phyloP scores from a whole-genome alignment of 2,113 vertebrate species.

The Sebastes fasciatus region DNA sequence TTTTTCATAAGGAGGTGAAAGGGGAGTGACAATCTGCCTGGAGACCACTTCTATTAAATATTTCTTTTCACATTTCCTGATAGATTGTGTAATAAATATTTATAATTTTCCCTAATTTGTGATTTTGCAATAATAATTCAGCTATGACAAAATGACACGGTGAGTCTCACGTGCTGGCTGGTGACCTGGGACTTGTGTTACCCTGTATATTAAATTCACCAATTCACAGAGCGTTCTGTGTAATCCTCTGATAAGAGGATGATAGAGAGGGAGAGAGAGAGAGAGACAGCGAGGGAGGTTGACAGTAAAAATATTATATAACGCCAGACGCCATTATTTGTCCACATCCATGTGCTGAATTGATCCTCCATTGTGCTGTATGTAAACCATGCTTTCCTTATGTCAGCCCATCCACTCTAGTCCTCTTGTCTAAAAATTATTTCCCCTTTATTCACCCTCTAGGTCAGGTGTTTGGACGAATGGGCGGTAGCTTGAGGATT shows the following conservation, averaged over 20 bases:
- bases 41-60: neutral
- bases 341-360: constrained; percentile 38
- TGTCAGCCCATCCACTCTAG: neutral
- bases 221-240: constrained; percentile 69
- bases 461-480: neutral
- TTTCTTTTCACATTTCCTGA: neutral
- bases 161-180: constrained; percentile 20
- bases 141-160: neutral
- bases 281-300: constrained; percentile 38
- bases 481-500: neutral
- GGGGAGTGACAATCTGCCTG: neutral
- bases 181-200: constrained; percentile 62
- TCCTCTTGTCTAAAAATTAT: neutral
- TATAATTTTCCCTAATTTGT: neutral
- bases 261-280: constrained; percentile 52
- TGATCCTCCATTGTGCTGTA: constrained; percentile 1
- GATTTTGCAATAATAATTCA: constrained; percentile 6
- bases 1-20: neutral
- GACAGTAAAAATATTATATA: constrained; percentile 77
- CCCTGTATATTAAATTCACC: constrained; percentile 73
- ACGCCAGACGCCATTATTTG: constrained; percentile 51
- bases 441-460: neutral
- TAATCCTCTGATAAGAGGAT: constrained; percentile 84
- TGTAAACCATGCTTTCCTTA: neutral
- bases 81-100: neutral